Percentiles rank a stretch among this genome's conserved stretches.
These are phyloP conservation scores for Saccopteryx leptura DNA, from an alignment of 2,113 vertebrate species.

Conservation along the genomic window DNA sequence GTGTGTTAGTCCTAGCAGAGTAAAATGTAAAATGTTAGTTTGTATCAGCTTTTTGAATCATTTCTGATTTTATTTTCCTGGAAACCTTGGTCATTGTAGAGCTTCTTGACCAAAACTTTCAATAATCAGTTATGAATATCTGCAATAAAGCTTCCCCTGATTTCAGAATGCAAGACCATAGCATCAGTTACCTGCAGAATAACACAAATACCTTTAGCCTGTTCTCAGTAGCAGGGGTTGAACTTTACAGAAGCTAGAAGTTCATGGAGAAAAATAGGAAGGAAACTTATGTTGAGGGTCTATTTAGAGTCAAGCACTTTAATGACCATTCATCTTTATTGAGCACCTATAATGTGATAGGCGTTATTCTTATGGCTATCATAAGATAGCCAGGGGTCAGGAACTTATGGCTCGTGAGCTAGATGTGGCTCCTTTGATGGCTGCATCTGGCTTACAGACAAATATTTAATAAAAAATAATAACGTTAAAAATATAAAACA, in stretches of 20 bases:
- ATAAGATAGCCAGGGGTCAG: too few relatives aligned
- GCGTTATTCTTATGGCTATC: background rate
- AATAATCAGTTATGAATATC: background rate
- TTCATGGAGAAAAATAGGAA: background rate
- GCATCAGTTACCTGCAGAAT: background rate
- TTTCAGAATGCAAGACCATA: constrained; percentile 17
- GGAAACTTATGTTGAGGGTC: background rate
- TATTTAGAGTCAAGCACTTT: background rate
- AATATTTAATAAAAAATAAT: too few relatives aligned
- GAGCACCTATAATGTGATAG: background rate
- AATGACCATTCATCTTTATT: background rate
- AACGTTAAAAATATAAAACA: too few relatives aligned
- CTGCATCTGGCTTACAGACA: too few relatives aligned
- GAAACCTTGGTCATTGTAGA: background rate
- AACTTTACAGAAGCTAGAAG: background rate
- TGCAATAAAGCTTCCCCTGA: background rate
- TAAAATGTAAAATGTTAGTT: background rate
- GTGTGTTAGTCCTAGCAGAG: background rate
- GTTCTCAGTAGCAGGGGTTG: background rate
- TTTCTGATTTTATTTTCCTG: background rate
- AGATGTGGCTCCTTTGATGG: too few relatives aligned
- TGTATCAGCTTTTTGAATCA: background rate
- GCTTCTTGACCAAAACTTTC: background rate
- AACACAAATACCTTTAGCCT: background rate
- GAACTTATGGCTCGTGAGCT: too few relatives aligned